phyloP scores from a whole-genome alignment of 2,113 vertebrate species.

The Alligator sinensis region DNA sequence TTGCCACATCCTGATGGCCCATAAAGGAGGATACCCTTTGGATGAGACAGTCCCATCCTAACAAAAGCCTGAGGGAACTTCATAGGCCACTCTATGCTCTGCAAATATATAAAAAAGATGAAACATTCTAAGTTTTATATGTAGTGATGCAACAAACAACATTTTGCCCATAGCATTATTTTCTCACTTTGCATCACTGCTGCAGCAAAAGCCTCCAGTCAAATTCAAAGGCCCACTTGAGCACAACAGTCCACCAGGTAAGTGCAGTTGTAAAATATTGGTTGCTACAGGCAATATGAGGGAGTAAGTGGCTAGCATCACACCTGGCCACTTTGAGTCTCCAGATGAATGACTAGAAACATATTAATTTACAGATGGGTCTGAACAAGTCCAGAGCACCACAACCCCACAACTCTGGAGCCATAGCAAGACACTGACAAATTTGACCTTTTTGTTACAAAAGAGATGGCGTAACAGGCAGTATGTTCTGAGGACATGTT shows the following conservation, averaged over 20 bases:
- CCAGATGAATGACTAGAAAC: too few relatives aligned
- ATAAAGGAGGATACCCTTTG: constrained; percentile 90
- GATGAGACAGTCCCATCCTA: constrained; percentile 88
- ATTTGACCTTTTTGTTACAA: neutral
- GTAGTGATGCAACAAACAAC: neutral
- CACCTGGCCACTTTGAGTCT: too few relatives aligned
- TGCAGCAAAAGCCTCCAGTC: neutral
- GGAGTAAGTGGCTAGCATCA: too few relatives aligned
- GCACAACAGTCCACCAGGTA: too few relatives aligned
- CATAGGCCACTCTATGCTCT: constrained; percentile 97
- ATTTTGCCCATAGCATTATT: neutral
- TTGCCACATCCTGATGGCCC: constrained; percentile 96
- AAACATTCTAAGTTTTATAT: neutral
- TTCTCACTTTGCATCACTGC: neutral
- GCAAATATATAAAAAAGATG: constrained; percentile 7
- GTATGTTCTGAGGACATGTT: neutral
- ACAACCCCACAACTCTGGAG: too few relatives aligned
- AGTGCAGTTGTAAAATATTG: too few relatives aligned
- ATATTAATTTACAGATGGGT: too few relatives aligned
- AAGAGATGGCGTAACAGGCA: neutral
- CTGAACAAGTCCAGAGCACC: too few relatives aligned
- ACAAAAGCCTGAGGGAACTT: constrained; percentile 89
- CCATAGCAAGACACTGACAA: too few relatives aligned
- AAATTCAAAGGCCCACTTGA: neutral
- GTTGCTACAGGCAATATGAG: too few relatives aligned